These are phyloP conservation scores for Epinotia brunnichana DNA, from an alignment of 2,888 invertebrate species.

Conservation along the genomic window DNA sequence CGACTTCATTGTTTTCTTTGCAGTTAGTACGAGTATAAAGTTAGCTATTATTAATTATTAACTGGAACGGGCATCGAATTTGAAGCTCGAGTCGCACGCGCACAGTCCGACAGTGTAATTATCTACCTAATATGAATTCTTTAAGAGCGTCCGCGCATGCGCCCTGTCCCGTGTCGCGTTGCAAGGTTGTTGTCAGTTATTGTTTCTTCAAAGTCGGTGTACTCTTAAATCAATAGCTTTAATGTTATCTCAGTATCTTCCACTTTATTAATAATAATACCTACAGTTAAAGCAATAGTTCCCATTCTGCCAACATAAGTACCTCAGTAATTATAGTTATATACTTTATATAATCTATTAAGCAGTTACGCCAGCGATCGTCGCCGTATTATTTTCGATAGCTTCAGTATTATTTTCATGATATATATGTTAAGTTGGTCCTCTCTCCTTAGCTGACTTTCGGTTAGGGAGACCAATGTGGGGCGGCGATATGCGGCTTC, in stretches of 20 bases:
- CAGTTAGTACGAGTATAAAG: slow-evolving; percentile 16
- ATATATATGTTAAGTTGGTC: slow-evolving; percentile 54
- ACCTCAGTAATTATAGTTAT: slow-evolving; percentile 76
- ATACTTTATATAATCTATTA: slow-evolving; percentile 44
- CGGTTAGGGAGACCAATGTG: slow-evolving; percentile 40
- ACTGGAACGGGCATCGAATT: slow-evolving; percentile 29
- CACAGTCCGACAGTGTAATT: neutral
- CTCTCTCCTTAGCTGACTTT: slow-evolving; percentile 52
- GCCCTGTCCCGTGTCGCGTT: slow-evolving; percentile 23
- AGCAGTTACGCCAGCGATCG: slow-evolving; percentile 29
- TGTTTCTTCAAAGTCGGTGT: slow-evolving; percentile 66
- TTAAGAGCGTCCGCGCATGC: neutral
- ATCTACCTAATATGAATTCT: neutral
- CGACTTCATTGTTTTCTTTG: slow-evolving; percentile 59
- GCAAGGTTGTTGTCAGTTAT: slow-evolving; percentile 55
- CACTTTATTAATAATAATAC: slow-evolving; percentile 71
- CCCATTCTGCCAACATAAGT: slow-evolving; percentile 72
- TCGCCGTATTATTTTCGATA: slow-evolving; percentile 27
- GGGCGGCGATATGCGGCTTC: slow-evolving; percentile 50
- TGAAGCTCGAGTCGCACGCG: slow-evolving; percentile 1
- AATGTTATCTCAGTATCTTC: slow-evolving; percentile 81
- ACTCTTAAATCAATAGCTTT: slow-evolving; percentile 79
- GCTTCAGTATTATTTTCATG: slow-evolving; percentile 53
- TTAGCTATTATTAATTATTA: slow-evolving; percentile 48
- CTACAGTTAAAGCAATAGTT: slow-evolving; percentile 78